These are phyloP conservation scores for Apodemus speciosus DNA, from an alignment of 2,113 vertebrate species.

Conservation along the genomic window DNA sequence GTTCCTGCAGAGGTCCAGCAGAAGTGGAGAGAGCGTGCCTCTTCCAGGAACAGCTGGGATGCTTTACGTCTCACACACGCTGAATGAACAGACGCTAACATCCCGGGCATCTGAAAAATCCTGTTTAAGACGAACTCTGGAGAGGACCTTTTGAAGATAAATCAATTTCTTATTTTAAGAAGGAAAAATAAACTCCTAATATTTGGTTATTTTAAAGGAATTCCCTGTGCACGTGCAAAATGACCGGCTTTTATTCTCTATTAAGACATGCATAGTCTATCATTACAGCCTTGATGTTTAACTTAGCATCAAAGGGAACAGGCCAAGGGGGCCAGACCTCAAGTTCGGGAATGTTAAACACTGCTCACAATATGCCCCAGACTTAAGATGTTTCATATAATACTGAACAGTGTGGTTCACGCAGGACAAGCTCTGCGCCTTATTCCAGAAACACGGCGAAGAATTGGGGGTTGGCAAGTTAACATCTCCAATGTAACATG, in stretches of 20 bases:
- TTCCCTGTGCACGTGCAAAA: conserved; percentile 76
- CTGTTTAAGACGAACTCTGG: conserved; percentile 41
- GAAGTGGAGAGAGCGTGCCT: background rate
- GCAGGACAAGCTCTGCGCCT: conserved; percentile 13
- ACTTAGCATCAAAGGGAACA: conserved; percentile 73
- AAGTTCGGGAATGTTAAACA: conserved; percentile 77
- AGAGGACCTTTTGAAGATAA: conserved; percentile 66
- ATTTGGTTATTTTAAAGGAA: conserved; percentile 78
- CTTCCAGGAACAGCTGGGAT: background rate
- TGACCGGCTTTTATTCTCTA: conserved; percentile 67
- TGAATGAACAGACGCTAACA: background rate
- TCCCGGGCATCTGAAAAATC: conserved; percentile 35
- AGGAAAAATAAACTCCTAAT: conserved; percentile 75
- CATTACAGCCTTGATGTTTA: conserved; percentile 72
- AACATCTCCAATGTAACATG: background rate
- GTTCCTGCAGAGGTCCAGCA: background rate
- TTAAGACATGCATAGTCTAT: conserved; percentile 66
- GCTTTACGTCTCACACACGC: background rate
- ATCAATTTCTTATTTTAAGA: conserved; percentile 74
- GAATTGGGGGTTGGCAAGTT: background rate
- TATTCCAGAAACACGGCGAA: conserved; percentile 32
- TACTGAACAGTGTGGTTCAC: background rate
- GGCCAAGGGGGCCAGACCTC: conserved; percentile 57
- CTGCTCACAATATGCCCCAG: conserved; percentile 40
- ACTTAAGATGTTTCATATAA: conserved; percentile 43